phyloP scores from a whole-genome alignment of 2,113 vertebrate species.

The Elephantulus edwardii region DNA sequence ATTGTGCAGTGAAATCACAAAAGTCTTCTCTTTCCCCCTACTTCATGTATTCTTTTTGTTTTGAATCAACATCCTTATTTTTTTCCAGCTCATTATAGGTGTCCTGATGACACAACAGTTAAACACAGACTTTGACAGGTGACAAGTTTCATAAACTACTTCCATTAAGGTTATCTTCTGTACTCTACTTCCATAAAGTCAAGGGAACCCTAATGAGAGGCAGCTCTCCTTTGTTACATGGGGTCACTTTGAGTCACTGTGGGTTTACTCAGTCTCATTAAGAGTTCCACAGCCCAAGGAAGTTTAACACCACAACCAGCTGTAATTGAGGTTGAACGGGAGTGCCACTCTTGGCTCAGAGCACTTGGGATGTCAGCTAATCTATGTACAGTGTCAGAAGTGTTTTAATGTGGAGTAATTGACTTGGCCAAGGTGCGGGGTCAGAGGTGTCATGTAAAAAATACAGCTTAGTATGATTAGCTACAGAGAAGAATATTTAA shows the following conservation, averaged over 20 bases:
- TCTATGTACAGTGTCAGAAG: not conserved
- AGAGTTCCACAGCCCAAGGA: not conserved
- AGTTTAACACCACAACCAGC: not conserved
- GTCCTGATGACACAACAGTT: no score
- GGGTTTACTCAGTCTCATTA: not conserved
- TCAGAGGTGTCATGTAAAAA: not conserved
- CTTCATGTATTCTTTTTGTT: not conserved
- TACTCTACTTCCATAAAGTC: not conserved
- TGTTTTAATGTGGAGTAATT: slow-evolving; percentile 42
- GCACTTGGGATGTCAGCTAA: not conserved
- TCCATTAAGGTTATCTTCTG: no score
- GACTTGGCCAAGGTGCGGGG: not conserved
- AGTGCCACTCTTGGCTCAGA: not conserved
- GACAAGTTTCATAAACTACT: no score
- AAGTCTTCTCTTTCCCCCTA: not conserved
- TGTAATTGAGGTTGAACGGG: not conserved
- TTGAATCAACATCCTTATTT: not conserved
- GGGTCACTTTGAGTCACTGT: not conserved
- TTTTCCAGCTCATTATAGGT: not conserved
- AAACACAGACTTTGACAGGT: no score
- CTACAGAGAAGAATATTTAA: slow-evolving; percentile 19
- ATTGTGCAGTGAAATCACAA: not conserved
- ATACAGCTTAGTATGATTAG: slow-evolving; percentile 13
- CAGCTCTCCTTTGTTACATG: not conserved
- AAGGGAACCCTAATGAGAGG: not conserved